Evolutionary conservation across 2,888 invertebrate genomes (phyloP).

Genomic region (Yponomeuta sedellus): DNA sequence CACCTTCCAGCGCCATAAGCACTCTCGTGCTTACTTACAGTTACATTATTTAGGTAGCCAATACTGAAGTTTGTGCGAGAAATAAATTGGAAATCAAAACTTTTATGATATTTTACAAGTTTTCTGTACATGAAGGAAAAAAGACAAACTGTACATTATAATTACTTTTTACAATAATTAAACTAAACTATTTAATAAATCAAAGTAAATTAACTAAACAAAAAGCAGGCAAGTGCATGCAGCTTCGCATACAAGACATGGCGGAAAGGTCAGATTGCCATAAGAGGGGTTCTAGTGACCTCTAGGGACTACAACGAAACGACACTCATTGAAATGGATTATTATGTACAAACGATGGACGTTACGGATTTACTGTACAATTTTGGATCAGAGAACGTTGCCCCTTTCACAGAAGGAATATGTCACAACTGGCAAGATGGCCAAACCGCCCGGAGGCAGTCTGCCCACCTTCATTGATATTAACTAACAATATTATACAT

Average conservation of each 20-base stretch:
- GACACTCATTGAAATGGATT: conserved; percentile 81
- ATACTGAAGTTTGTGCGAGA: conserved; percentile 81
- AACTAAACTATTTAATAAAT: conserved; percentile 71
- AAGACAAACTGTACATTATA: conserved; percentile 72
- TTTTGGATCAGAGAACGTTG: conserved; percentile 81
- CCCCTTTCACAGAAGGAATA: conserved; percentile 92
- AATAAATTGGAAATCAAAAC: conserved; percentile 82
- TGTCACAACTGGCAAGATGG: conserved; percentile 84
- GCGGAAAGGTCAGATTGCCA: conserved; percentile 82
- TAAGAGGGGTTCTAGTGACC: conserved; percentile 76
- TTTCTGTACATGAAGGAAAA: conserved; percentile 71
- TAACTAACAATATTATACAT: conserved; percentile 54
- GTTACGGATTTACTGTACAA: conserved; percentile 72
- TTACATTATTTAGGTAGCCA: conserved; percentile 84
- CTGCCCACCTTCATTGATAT: conserved; percentile 59
- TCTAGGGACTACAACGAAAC: conserved; percentile 78
- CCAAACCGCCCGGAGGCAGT: conserved; percentile 69
- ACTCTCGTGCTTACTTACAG: conserved; percentile 63
- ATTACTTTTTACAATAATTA: conserved; percentile 70
- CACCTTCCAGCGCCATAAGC: conserved; percentile 46
- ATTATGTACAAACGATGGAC: conserved; percentile 75
- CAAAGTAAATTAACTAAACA: conserved; percentile 76
- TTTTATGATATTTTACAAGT: conserved; percentile 71
- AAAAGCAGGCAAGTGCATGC: conserved; percentile 85
- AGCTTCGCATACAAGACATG: conserved; percentile 79